Evolutionary conservation across 2,797 vertebrate species (phyloP), one percentile per base, ranked within the genome.

Genomic region (Labeo calbasu): DNA sequence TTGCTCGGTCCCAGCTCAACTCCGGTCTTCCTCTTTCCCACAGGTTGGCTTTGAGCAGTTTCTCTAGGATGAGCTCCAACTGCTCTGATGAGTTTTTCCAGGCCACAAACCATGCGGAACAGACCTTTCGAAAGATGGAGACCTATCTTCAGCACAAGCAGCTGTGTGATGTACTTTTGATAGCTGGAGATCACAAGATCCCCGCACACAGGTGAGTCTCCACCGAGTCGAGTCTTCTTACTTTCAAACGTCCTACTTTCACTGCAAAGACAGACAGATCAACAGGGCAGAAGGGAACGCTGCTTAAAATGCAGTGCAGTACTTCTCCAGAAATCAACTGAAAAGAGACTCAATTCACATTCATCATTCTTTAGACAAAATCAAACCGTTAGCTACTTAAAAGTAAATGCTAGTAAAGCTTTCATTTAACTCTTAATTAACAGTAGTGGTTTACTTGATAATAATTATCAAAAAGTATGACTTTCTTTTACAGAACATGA

Each of bases 101-200:
- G 88, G 96, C 95, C 72, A 91, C 94, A 32, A 98, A 98, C 89
- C 98, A 99, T 1, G 97, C 97, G 2, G 96, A 98, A 91, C 95
- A 98, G 92, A 98, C 97, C 0, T 98, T 99, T 88, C 96, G 95
- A 79, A 99, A 97, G 91, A 99, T 99, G 97, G 97, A 98, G 91
- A 98, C 91, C 78, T 99, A 99, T 86, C 95, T 99, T 82, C 98
- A 98, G 93, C 97, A 99, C 93, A 97, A 98, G 91, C 96, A 98
- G 92, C 94, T 99, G 84, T 99, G 98, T 28, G 97, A 99, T 17
- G 98, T 99, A 66, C 94, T 99, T 48, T 94, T 99, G 85, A 95
- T 99, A 84, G 97, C 93, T 0, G 98, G 98, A 1, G 95, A 98
- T 87, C 97, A 97, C 82, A 97, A 95, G 92, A 99, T 99, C 86